Percentiles rank a stretch among this genome's conserved stretches.
phyloP scores from a whole-genome alignment of 2,888 invertebrate genomes.

The Leucoma salicis region DNA sequence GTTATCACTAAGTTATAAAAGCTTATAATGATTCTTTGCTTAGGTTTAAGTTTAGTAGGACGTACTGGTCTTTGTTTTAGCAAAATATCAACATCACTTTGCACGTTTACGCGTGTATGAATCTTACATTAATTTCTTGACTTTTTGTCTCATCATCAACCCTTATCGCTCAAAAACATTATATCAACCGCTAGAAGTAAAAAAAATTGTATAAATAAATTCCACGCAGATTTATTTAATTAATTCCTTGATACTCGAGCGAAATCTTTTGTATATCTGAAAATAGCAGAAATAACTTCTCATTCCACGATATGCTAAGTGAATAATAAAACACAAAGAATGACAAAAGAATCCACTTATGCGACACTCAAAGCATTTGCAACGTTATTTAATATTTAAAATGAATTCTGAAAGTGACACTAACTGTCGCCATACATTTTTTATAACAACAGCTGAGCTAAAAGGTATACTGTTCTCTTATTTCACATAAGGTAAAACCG shows the following conservation, averaged over 20 bases:
- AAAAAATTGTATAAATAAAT: background rate
- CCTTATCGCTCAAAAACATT: too few relatives aligned
- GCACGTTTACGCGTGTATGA: too few relatives aligned
- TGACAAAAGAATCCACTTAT: constrained; percentile 11
- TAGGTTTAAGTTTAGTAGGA: too few relatives aligned
- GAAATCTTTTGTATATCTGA: background rate
- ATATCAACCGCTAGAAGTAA: too few relatives aligned
- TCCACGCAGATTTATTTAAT: background rate
- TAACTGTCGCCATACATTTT: constrained; percentile 24
- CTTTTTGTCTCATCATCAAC: too few relatives aligned
- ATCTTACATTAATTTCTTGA: too few relatives aligned
- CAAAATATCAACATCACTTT: too few relatives aligned
- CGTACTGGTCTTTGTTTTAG: too few relatives aligned
- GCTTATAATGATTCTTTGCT: too few relatives aligned
- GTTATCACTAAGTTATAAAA: too few relatives aligned
- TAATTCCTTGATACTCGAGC: background rate
- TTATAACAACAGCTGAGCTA: constrained; percentile 18
- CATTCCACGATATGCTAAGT: background rate
- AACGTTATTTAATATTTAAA: constrained; percentile 24
- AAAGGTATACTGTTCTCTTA: too few relatives aligned
- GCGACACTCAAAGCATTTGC: constrained; percentile 11
- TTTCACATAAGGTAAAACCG: too few relatives aligned
- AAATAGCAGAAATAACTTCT: background rate
- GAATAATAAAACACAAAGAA: constrained; percentile 9
- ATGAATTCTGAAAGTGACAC: constrained; percentile 18